Conservation (phyloP, 2,113 vertebrate species). For the Pseudorasbora parva region DNA sequence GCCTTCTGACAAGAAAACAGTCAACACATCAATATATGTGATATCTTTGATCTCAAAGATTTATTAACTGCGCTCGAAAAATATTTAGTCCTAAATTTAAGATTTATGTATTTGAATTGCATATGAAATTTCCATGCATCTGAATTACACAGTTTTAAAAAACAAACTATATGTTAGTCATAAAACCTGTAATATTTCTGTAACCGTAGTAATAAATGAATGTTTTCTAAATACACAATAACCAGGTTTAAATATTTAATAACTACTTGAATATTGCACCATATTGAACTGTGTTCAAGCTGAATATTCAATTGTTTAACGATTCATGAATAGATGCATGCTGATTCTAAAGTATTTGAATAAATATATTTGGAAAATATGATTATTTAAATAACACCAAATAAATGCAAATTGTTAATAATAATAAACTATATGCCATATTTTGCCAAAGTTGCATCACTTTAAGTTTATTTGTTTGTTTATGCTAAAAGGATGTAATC, state of each 20-base stretch:
- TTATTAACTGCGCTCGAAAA: neutral
- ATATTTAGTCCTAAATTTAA: neutral
- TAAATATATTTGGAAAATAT: neutral
- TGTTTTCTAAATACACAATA: neutral
- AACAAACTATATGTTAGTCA: no score
- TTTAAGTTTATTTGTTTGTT: neutral
- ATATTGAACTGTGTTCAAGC: no score
- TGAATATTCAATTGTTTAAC: no score
- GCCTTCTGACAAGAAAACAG: constrained; percentile 11
- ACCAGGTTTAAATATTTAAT: neutral
- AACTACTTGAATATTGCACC: no score
- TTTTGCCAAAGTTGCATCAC: neutral
- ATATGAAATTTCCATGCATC: neutral
- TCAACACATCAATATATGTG: neutral
- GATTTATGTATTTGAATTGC: neutral
- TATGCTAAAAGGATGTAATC: neutral
- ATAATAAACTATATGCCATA: neutral
- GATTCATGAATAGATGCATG: no score
- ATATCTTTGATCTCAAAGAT: neutral
- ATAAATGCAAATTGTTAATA: neutral
- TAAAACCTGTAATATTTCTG: no score
- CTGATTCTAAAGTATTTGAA: neutral
- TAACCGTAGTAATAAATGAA: neutral
- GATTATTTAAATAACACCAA: neutral
- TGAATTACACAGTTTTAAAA: neutral